Evolutionary conservation across 2,113 vertebrate genomes (phyloP), one percentile per base, ranked within the genome.

Genomic region (Platysteira castanea): DNA sequence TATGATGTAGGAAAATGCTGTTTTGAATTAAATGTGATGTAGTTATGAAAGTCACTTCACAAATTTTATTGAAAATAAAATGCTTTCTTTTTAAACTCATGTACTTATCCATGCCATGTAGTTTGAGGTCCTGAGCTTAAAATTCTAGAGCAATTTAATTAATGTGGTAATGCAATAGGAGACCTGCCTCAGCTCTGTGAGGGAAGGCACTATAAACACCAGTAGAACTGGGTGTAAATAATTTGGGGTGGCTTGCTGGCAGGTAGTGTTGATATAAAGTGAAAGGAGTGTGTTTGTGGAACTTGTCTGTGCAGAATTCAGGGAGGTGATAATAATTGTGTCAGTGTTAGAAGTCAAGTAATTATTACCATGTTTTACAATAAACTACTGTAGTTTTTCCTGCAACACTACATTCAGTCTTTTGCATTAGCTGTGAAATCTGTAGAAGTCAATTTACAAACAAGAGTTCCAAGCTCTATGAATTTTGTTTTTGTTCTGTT

Each of bases 51-150:
- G 41, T 69, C 23, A 63, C 20, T 50, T 35, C 7, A 26, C 33
- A 39, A 13, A 42, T 39, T 44, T 39, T 69, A 50, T 6, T 63
- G 10, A 22, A 56, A 87, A 49, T 9, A 47, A 54, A 60, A 49
- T 26, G n/a, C 10, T 68, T 61, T 87, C 3, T 4, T 77, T 50
- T 59, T 26, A 33, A 77, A 37, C 15, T 42, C 31, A 15, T 2
- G n/a, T 33, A 3, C 4, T 35, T 31, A 14, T 3, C 65, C 33
- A 0, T 73, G 52, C 31, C 11, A 37, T 13, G 27, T 8, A 26
- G 41, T 67, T 84, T 44, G 27, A 78, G 19, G 27, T 49, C 18
- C 23, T 73, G 73, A 73, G 24, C 37, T 84, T 8, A 60, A 84
- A 42, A 23, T 54, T 67, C 11, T 54, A 31, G 47, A 73, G 23